Conservation (phyloP, 2,888 invertebrate genomes). For the Synergus laeviventris region DNA sequence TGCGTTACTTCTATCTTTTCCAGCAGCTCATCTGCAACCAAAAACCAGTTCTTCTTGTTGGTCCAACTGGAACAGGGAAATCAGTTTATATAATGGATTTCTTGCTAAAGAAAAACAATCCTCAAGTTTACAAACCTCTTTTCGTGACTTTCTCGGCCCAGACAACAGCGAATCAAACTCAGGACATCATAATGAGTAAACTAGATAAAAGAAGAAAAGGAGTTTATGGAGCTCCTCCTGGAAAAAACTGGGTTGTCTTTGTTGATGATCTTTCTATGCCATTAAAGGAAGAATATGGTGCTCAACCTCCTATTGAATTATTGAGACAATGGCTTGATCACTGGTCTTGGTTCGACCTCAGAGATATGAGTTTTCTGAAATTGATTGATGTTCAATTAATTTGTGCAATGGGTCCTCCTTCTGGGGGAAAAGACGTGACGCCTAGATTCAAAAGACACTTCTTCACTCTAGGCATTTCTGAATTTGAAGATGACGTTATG, state of each 20-base stretch:
- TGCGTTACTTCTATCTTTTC: conserved; percentile 89
- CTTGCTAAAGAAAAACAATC: conserved; percentile 87
- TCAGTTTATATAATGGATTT: conserved; percentile 93
- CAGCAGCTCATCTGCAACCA: conserved; percentile 86
- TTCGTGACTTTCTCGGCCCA: conserved; percentile 96
- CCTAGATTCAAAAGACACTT: conserved; percentile 90
- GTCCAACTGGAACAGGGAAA: conserved; percentile 97
- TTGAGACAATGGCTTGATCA: conserved; percentile 94
- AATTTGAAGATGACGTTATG: conserved; percentile 91
- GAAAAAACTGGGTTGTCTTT: conserved; percentile 87
- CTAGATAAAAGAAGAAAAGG: conserved; percentile 93
- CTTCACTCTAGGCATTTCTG: conserved; percentile 89
- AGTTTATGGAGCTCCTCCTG: conserved; percentile 71
- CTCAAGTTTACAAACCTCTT: conserved; percentile 87
- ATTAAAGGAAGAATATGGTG: conserved; percentile 91
- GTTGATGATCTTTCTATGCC: conserved; percentile 98
- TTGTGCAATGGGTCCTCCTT: conserved; percentile 92
- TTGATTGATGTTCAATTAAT: conserved; percentile 92
- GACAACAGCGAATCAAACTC: conserved; percentile 95
- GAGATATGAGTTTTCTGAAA: conserved; percentile 86
- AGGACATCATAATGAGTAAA: conserved; percentile 96
- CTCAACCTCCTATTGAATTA: conserved; percentile 96
- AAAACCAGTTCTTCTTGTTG: conserved; percentile 91
- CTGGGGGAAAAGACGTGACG: conserved; percentile 89
- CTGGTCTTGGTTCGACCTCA: conserved; percentile 91